Evolutionary conservation across 64 coral and sea anemone species (phyloP), one percentile per base, ranked within the genome.

Genomic region (Montipora sp.): DNA sequence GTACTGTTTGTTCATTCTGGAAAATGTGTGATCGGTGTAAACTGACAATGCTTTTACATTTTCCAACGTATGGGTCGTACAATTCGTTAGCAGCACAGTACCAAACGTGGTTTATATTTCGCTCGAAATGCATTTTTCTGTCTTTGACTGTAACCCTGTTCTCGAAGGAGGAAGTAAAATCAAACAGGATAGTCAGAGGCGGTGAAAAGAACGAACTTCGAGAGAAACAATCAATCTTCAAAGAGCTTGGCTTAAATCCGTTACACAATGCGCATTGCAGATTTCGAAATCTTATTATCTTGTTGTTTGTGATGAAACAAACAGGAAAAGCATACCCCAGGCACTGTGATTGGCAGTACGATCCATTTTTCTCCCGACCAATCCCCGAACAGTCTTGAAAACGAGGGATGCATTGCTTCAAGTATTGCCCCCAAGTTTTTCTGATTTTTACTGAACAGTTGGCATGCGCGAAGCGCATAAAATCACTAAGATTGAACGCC

Each of bases 181-280:
- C 47, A 75, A 88, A 88, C 1, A 76, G 71, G 19, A 88, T 75
- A 4, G 85, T 75, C 11, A 88, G 22, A 24, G 19, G 1, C 10
- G 69, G 85, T 5, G 19, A 5, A 2, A 47, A n/a, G n/a, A n/a
- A n/a, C n/a, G n/a, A n/a, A n/a, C n/a, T n/a, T n/a, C n/a, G n/a
- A n/a, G n/a, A n/a, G n/a, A n/a, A n/a, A n/a, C 61, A 86, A n/a
- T 50, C 43, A 4, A 7, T 57, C 73, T 53, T 53, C 13, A 75
- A 7, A 59, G 2, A 15, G 4, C 3, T 59, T 3, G 50, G 48
- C 13, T 55, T 55, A 55, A 55, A 55, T 55, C 0, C 51, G 51
- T 75, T 22, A 59, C 88, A 90, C 20, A 90, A 36, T 6, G 45
- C 44, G 18, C 88, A 90, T 23, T 80, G 88, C 7, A 59, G 75